A percentile compares a stretch with the other conserved stretches of the same genome.
These are phyloP conservation scores for Caenorhabditis sp. DNA, from an alignment of 2,888 invertebrate genomes.

Conservation along the genomic window DNA sequence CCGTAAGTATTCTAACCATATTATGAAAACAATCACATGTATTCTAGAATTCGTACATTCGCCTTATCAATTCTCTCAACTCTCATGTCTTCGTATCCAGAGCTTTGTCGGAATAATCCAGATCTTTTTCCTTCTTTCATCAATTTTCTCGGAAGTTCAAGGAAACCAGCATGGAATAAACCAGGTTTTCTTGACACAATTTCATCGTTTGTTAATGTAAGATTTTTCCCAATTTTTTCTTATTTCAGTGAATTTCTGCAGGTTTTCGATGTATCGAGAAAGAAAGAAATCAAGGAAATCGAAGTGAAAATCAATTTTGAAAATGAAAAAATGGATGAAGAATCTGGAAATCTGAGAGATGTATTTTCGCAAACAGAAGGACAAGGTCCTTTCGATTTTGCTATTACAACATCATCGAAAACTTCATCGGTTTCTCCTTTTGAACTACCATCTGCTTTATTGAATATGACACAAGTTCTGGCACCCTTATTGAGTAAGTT, in stretches of 20 bases:
- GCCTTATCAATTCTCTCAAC: conserved; percentile 45
- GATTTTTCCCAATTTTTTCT: not conserved
- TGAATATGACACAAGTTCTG: conserved; percentile 38
- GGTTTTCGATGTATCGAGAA: conserved; percentile 26
- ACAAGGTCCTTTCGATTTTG: conserved; percentile 42
- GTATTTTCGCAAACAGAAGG: conserved; percentile 10
- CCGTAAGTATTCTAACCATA: conserved; percentile 20
- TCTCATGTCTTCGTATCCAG: conserved; percentile 43
- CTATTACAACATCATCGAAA: conserved; percentile 28
- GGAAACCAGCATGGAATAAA: conserved; percentile 41
- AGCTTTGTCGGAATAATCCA: conserved; percentile 44
- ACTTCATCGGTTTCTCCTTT: conserved; percentile 45
- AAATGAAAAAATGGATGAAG: conserved; percentile 9
- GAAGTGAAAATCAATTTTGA: conserved; percentile 17
- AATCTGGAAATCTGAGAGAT: conserved; percentile 10
- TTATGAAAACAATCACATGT: conserved; percentile 1
- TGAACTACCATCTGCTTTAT: conserved; percentile 44
- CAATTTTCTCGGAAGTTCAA: conserved; percentile 45
- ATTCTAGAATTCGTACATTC: conserved; percentile 46
- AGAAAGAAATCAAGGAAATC: conserved; percentile 9
- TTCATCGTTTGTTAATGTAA: conserved; percentile 38
- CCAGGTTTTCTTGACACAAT: conserved; percentile 45
- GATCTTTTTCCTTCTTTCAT: conserved; percentile 54
- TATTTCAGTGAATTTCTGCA: not conserved
- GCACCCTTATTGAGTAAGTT: conserved; percentile 39